Percentiles rank a stretch among this genome's conserved stretches.
Evolutionary conservation across 2,888 invertebrate species (phyloP).

Genomic region (Meandrusa payeni): DNA sequence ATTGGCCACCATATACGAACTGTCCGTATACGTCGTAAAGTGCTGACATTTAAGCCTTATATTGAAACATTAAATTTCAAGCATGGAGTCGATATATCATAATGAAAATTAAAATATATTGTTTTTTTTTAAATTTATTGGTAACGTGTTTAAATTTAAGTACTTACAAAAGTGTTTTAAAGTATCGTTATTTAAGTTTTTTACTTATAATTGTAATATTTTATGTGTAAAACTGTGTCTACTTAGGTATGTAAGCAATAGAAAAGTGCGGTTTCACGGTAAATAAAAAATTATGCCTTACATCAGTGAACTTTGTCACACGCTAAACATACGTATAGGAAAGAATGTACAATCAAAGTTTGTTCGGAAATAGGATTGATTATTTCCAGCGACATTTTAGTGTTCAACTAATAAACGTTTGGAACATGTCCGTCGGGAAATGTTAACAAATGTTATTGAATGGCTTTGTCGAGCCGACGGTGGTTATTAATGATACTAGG

Average conservation of each 20-base stretch:
- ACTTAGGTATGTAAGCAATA: too few relatives aligned
- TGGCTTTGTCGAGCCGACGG: conserved; percentile 39
- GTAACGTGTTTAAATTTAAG: too few relatives aligned
- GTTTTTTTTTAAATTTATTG: too few relatives aligned
- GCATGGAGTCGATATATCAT: neutral
- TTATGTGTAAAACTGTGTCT: too few relatives aligned
- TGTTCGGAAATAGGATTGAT: neutral
- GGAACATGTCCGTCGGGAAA: conserved; percentile 25
- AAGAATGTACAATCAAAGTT: too few relatives aligned
- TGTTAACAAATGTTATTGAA: conserved; percentile 56
- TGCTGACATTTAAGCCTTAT: conserved; percentile 22
- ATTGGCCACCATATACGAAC: conserved; percentile 12
- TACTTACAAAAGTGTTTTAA: too few relatives aligned
- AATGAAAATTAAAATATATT: neutral
- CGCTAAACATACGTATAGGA: too few relatives aligned
- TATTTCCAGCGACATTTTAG: conserved; percentile 6
- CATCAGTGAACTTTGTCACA: too few relatives aligned
- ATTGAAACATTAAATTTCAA: conserved; percentile 17
- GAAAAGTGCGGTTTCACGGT: too few relatives aligned
- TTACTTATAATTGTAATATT: too few relatives aligned
- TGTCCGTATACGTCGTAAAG: conserved; percentile 14
- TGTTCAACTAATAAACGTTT: conserved; percentile 37
- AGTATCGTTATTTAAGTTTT: too few relatives aligned
- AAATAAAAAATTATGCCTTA: too few relatives aligned
- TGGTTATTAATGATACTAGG: conserved; percentile 51